phyloP scores from a whole-genome alignment of 2,888 invertebrate species.

The Dinocampus coccinellae region DNA sequence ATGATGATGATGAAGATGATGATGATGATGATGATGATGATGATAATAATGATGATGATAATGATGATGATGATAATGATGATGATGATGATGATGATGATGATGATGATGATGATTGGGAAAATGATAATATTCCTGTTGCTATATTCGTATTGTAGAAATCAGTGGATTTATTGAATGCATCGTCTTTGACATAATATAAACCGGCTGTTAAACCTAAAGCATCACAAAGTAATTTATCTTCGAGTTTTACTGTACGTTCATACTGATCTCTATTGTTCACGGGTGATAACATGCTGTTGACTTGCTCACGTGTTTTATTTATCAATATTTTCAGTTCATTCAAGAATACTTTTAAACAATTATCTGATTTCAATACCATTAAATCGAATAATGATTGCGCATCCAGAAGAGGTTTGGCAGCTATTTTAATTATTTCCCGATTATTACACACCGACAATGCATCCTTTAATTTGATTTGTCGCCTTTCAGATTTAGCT shows the following conservation, averaged over 20 bases:
- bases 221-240: constrained; percentile 57
- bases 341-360: constrained; percentile 57
- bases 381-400: constrained; percentile 62
- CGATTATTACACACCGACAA: constrained; percentile 62
- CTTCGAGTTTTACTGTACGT: constrained; percentile 55
- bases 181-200: constrained; percentile 57
- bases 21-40: background rate
- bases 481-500: constrained; percentile 63
- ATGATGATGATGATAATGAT: constrained; percentile 22
- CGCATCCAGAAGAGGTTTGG: constrained; percentile 62
- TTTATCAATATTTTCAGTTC: constrained; percentile 62
- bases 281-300: constrained; percentile 51
- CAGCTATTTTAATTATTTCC: constrained; percentile 64
- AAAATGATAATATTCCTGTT: background rate
- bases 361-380: constrained; percentile 61
- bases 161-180: constrained; percentile 47
- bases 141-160: constrained; percentile 34
- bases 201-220: constrained; percentile 59
- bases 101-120: background rate
- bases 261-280: constrained; percentile 47
- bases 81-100: background rate
- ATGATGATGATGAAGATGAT: constrained; percentile 28
- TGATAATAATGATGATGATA: background rate
- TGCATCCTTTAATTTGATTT: constrained; percentile 62
- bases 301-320: constrained; percentile 56